A percentile compares a stretch with the other conserved stretches of the same genome.
phyloP scores from a whole-genome alignment of 1,140 invertebrate genomes.

The Plutomurus gul region DNA sequence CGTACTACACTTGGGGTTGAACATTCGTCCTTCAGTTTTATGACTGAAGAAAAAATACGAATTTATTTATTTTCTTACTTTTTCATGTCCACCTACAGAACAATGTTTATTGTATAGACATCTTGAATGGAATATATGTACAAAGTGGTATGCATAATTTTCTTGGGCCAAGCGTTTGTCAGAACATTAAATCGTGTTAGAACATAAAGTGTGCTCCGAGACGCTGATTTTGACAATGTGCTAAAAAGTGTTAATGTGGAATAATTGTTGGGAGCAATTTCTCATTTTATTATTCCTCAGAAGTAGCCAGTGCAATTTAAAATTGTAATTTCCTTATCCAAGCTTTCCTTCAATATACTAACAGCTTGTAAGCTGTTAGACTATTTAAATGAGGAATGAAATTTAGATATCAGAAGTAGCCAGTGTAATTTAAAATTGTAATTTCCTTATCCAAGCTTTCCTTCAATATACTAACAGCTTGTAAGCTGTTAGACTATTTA shows the following conservation, averaged over 20 bases:
- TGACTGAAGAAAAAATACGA: slow-evolving; percentile 6
- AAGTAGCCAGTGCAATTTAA: too few relatives aligned
- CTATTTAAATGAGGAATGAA: too few relatives aligned
- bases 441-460: too few relatives aligned
- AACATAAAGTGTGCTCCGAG: too few relatives aligned
- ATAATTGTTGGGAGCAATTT: slow-evolving; percentile 11
- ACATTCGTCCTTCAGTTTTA: slow-evolving; percentile 17
- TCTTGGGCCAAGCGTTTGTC: background rate
- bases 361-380: too few relatives aligned
- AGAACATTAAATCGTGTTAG: background rate
- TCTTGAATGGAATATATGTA: background rate
- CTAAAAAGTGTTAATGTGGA: slow-evolving; percentile 9
- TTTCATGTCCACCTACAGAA: background rate
- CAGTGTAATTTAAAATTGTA: too few relatives aligned
- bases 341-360: too few relatives aligned
- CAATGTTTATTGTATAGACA: background rate
- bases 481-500: too few relatives aligned
- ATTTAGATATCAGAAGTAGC: too few relatives aligned
- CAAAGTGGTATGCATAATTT: background rate
- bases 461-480: too few relatives aligned
- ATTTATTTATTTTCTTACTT: background rate
- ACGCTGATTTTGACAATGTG: too few relatives aligned
- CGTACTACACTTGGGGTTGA: background rate
- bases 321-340: too few relatives aligned
- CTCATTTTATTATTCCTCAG: slow-evolving; percentile 8